A percentile compares a stretch with the other conserved stretches of the same genome.
These are phyloP conservation scores for Orycteropus afer DNA, from an alignment of 2,113 vertebrate species.

Conservation along the genomic window DNA sequence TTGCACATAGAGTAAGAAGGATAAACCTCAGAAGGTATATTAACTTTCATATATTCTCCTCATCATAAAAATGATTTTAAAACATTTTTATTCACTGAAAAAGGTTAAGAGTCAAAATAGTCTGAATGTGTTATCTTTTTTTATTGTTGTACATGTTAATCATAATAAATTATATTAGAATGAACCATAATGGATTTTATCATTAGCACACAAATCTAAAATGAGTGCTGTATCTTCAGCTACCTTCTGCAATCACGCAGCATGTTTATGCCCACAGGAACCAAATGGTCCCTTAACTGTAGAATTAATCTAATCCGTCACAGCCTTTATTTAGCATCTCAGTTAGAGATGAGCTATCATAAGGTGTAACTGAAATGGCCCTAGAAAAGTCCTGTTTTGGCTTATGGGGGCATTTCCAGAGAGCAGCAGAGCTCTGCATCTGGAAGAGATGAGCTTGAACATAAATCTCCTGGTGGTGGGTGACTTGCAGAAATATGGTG, in stretches of 20 bases:
- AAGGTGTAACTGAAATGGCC: background rate
- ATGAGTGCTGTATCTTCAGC: background rate
- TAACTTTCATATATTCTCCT: conserved; percentile 75
- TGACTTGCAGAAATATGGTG: background rate
- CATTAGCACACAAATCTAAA: conserved; percentile 19
- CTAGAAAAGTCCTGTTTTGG: background rate
- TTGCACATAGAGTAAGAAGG: conserved; percentile 52
- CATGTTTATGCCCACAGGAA: background rate
- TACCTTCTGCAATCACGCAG: fast-evolving
- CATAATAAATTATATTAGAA: conserved; percentile 53
- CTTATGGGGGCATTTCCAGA: background rate
- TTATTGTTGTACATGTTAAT: conserved; percentile 58
- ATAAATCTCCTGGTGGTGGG: background rate
- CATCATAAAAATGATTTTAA: conserved; percentile 82
- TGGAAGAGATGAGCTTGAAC: background rate
- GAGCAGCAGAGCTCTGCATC: background rate
- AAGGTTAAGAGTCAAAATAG: conserved; percentile 77
- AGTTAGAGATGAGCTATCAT: background rate
- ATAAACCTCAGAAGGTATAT: conserved; percentile 73
- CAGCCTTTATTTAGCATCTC: background rate
- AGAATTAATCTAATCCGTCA: background rate
- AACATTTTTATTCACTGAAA: conserved; percentile 76
- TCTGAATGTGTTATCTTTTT: conserved; percentile 80
- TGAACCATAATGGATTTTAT: conserved; percentile 58
- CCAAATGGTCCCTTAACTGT: background rate